A percentile compares a stretch with the other conserved stretches of the same genome.
phyloP scores from a whole-genome alignment of 2,797 vertebrate species.

The Siniperca scherzeri region DNA sequence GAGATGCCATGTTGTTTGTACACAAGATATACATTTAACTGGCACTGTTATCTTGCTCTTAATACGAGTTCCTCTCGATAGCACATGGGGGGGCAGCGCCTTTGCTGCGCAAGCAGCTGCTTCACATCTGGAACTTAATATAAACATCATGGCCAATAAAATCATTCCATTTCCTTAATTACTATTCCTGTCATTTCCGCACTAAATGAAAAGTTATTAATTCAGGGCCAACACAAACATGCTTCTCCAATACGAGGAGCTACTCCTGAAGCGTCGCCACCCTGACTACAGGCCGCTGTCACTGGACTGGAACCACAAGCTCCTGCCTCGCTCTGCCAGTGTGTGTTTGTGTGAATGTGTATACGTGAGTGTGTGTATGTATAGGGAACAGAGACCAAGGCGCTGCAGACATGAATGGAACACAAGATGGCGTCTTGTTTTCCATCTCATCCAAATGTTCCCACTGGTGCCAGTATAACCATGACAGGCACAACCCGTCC shows the following conservation, averaged over 20 bases:
- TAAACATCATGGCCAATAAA: constrained; percentile 90
- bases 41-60: constrained; percentile 71
- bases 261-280: constrained; percentile 77
- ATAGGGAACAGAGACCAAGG: constrained; percentile 52
- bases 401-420: constrained; percentile 71
- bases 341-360: constrained; percentile 50
- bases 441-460: constrained; percentile 70
- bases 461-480: constrained; percentile 65
- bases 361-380: constrained; percentile 27
- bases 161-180: constrained; percentile 91
- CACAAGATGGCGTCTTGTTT: constrained; percentile 77
- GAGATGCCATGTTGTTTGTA: constrained; percentile 53
- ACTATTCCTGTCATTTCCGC: constrained; percentile 92
- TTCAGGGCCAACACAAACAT: constrained; percentile 84
- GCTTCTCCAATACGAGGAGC: constrained; percentile 78
- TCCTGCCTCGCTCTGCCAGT: constrained; percentile 62
- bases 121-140: constrained; percentile 91
- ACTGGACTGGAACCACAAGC: constrained; percentile 80
- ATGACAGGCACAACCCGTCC: constrained; percentile 63
- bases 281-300: constrained; percentile 79
- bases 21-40: constrained; percentile 59
- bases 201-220: constrained; percentile 89
- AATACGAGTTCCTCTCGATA: constrained; percentile 74
- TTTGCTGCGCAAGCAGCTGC: constrained; percentile 87
- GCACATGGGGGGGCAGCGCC: constrained; percentile 69